phyloP scores from a whole-genome alignment of 2,113 vertebrate genomes.

The Sceloporus undulatus region DNA sequence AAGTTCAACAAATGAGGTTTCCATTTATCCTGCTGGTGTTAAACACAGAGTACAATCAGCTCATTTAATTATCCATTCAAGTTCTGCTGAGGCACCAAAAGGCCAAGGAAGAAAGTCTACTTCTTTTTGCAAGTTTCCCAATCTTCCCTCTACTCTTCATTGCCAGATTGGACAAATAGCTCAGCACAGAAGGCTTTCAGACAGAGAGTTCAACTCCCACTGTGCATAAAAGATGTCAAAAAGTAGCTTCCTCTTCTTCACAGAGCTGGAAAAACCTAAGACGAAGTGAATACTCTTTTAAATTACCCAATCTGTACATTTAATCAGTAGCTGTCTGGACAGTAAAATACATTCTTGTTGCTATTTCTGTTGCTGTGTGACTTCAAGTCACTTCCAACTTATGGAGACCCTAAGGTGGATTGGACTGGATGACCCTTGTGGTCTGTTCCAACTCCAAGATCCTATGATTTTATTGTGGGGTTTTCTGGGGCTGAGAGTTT shows the following conservation, averaged over 20 bases:
- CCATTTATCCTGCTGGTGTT: background rate
- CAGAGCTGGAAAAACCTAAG: background rate
- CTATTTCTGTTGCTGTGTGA: background rate
- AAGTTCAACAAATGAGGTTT: slow-evolving; percentile 12
- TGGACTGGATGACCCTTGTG: too few relatives aligned
- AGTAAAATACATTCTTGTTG: background rate
- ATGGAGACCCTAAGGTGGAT: too few relatives aligned
- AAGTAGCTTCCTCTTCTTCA: slow-evolving; percentile 22
- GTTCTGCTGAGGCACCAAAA: background rate
- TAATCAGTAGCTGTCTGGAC: background rate
- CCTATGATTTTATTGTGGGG: too few relatives aligned
- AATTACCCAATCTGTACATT: background rate
- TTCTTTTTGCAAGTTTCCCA: background rate
- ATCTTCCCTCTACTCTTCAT: background rate
- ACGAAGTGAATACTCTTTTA: background rate
- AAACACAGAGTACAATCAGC: background rate
- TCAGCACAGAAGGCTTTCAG: accelerated
- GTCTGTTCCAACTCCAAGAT: too few relatives aligned
- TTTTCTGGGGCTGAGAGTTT: too few relatives aligned
- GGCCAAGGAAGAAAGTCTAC: slow-evolving; percentile 44
- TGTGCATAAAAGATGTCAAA: slow-evolving; percentile 31
- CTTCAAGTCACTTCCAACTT: too few relatives aligned
- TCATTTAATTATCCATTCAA: background rate
- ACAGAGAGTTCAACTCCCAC: slow-evolving; percentile 2
- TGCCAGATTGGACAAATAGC: accelerated